Evolutionary conservation across 2,797 vertebrate genomes (phyloP), one percentile per base, ranked within the genome.

Genomic region (Thunnus albacares): DNA sequence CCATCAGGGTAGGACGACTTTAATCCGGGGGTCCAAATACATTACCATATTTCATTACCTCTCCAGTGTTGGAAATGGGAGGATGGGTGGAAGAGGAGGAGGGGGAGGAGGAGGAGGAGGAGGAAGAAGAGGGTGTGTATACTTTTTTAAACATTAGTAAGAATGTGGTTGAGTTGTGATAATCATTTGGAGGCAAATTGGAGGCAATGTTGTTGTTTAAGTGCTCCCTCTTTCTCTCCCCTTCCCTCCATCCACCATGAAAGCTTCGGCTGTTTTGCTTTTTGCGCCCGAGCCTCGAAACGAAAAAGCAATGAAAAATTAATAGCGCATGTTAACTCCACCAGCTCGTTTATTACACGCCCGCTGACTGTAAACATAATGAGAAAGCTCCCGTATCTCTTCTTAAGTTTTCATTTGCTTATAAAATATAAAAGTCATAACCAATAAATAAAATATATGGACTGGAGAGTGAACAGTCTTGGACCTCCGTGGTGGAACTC

Each of bases 11-110:
- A 89, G 92, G 89, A 91, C 82, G 92, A 92, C 81, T 94, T 90
- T 93, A 94, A 94, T 93, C 90, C 90, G 85, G 85, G 89, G 88
- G 88, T 91, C 89, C 92, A 88, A 90, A 90, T 0, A 41, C 79
- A 94, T 94, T 94, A 94, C 83, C 92, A 95, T 94, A 94, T 93
- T 94, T 92, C 92, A 95, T 94, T 94, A 93, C 92, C 90, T 93
- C 89, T 90, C 67, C 84, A 86, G 87, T 82, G 86, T 74, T 89
- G 78, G 70, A 89, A 91, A 89, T 82, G 81, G 87, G 78, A 79
- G 82, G 80, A 70, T 43, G 76, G 75, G 77, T 53, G 75, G 12
- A 38, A 38, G 49, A n/a, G 77, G 55, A 35, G 64, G 71, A 17
- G 24, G 43, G 18, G 26, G 24, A 38, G 69, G 65, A 24, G 28